Percentiles rank a stretch among this genome's conserved stretches.
Conservation (phyloP, 2,888 invertebrate species). For the Apodemia duryi region DNA sequence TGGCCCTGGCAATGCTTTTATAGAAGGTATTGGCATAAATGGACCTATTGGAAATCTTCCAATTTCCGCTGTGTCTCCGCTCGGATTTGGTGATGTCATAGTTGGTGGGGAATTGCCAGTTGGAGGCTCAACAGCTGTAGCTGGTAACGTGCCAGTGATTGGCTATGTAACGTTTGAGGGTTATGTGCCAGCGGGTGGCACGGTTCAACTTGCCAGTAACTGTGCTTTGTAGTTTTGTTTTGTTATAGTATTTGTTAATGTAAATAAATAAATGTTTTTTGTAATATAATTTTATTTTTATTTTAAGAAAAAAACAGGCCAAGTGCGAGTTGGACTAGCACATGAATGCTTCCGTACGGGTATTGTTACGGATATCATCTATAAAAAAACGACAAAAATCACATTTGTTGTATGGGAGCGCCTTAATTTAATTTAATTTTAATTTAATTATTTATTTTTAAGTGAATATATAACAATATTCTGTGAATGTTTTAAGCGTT, state of each 20-base stretch:
- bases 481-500: too few species aligned
- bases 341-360: too few species aligned
- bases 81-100: constrained; percentile 50
- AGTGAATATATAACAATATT: too few species aligned
- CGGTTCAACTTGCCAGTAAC: constrained; percentile 53
- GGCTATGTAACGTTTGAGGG: constrained; percentile 68
- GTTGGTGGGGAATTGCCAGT: constrained; percentile 57
- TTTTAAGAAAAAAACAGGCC: too few species aligned
- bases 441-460: too few species aligned
- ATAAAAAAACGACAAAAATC: too few species aligned
- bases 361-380: too few species aligned
- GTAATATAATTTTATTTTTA: not conserved
- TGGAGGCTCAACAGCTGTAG: constrained; percentile 49
- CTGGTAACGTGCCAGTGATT: constrained; percentile 61
- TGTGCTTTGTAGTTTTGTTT: constrained; percentile 34
- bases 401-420: too few species aligned
- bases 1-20: constrained; percentile 27
- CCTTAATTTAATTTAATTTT: too few species aligned
- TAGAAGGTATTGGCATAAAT: constrained; percentile 23
- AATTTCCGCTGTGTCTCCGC: constrained; percentile 31
- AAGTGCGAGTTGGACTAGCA: too few species aligned
- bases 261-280: constrained; percentile 30
- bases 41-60: constrained; percentile 31
- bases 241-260: constrained; percentile 24
- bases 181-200: constrained; percentile 55